Percentiles rank a stretch among this genome's conserved stretches.
These are phyloP conservation scores for Ceratina australensis DNA, from an alignment of 1,140 invertebrate species.

Conservation along the genomic window DNA sequence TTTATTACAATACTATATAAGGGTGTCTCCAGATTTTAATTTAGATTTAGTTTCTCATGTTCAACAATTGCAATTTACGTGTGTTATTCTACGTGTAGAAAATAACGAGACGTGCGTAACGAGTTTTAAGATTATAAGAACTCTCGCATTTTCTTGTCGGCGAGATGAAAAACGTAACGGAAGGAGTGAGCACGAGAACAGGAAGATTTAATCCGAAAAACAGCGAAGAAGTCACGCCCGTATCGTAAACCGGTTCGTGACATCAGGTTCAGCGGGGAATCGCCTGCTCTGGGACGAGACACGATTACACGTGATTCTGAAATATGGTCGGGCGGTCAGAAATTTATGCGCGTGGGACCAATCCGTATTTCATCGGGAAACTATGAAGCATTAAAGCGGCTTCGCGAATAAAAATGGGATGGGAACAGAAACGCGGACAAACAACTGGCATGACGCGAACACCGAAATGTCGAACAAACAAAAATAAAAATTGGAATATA, in stretches of 20 bases:
- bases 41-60: no score
- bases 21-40: no score
- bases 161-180: neutral
- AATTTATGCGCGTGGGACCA: constrained; percentile 5
- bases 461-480: neutral
- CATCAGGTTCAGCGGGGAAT: neutral
- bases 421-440: neutral
- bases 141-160: no score
- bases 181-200: neutral
- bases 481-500: neutral
- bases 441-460: neutral
- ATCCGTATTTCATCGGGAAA: constrained; percentile 4
- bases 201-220: constrained; percentile 15
- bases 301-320: constrained; percentile 14
- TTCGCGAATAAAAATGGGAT: neutral
- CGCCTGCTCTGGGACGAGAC: no score
- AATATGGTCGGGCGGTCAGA: neutral
- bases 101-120: no score
- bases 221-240: constrained; percentile 4
- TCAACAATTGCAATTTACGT: no score
- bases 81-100: no score
- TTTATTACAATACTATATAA: neutral
- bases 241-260: constrained; percentile 16
- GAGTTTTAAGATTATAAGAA: no score
- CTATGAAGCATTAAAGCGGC: constrained; percentile 13